These are phyloP conservation scores for Aromia moschata DNA, from an alignment of 2,888 invertebrate genomes.

Conservation along the genomic window DNA sequence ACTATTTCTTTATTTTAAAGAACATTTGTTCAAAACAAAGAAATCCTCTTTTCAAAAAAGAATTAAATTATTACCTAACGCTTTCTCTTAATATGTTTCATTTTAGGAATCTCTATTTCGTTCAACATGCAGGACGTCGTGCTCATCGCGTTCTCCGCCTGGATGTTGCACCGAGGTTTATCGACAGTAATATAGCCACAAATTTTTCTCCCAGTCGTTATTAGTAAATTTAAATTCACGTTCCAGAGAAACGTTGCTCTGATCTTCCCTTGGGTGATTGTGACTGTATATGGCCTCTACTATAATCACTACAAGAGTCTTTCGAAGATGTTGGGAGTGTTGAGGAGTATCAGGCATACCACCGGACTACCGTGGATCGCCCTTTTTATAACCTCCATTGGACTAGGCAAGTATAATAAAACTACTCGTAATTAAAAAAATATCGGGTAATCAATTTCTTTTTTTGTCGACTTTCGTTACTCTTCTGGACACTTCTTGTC, in stretches of 20 bases:
- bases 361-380: slow-evolving; percentile 51
- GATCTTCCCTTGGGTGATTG: slow-evolving; percentile 55
- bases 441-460: no score
- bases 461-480: no score
- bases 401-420: slow-evolving; percentile 35
- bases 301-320: slow-evolving; percentile 53
- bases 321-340: slow-evolving; percentile 47
- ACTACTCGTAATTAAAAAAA: no score
- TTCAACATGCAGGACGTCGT: slow-evolving; percentile 53
- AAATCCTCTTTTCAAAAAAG: no score
- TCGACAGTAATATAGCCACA: slow-evolving; percentile 40
- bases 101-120: slow-evolving; percentile 51
- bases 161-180: slow-evolving; percentile 53
- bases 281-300: slow-evolving; percentile 54
- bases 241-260: slow-evolving; percentile 46
- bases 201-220: background rate
- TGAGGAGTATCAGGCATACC: slow-evolving; percentile 43
- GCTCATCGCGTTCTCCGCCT: slow-evolving; percentile 49
- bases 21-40: no score
- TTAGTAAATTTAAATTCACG: background rate
- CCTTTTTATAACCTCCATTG: slow-evolving; percentile 43
- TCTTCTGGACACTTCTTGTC: no score
- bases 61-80: no score
- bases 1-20: no score
- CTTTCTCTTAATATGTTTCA: background rate